Percentiles rank a stretch among this genome's conserved stretches.
Conservation (phyloP, 1,140 invertebrate genomes). For the Amphibalanus amphitrite region DNA sequence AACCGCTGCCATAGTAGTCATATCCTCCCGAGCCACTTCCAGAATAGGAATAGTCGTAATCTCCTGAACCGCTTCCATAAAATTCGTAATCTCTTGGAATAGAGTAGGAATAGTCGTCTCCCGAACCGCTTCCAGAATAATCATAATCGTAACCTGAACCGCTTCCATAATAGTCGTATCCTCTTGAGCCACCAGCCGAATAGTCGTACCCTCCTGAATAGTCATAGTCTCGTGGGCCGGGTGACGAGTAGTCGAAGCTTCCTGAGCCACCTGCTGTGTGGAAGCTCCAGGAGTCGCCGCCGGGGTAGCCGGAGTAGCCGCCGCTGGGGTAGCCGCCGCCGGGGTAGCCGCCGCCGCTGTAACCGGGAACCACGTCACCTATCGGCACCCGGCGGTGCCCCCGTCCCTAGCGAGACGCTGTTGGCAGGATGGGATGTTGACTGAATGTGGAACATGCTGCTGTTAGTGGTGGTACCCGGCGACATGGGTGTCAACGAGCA, state of each 20-base stretch:
- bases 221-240: too few species aligned
- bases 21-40: background rate
- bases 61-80: background rate
- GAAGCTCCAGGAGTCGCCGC: background rate
- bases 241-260: background rate
- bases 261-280: background rate
- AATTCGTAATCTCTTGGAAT: background rate
- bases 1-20: background rate
- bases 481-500: too few species aligned
- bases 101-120: background rate
- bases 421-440: too few species aligned
- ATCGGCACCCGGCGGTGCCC: too few species aligned
- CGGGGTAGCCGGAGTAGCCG: background rate
- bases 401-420: too few species aligned
- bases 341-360: background rate
- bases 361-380: background rate
- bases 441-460: too few species aligned
- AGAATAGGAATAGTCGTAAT: background rate
- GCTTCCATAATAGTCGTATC: background rate
- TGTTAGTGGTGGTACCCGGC: too few species aligned
- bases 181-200: background rate
- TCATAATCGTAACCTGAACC: background rate
- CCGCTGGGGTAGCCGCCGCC: too few species aligned
- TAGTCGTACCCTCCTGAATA: background rate
- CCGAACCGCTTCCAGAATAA: background rate